phyloP scores from a whole-genome alignment of 2,888 invertebrate species.

The Epinotia bilunana region DNA sequence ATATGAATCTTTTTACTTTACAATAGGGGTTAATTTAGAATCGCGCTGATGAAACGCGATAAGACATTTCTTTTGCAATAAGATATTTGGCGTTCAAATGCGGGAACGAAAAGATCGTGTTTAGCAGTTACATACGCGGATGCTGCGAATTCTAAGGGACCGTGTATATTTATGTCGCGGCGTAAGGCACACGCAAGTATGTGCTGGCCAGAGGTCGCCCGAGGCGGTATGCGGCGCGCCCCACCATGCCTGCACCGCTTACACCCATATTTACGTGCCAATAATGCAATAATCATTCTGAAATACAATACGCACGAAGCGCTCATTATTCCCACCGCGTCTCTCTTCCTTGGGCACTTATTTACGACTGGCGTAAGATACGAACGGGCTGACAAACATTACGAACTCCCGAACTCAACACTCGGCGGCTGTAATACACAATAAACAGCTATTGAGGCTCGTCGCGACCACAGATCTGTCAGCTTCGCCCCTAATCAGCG shows the following conservation, averaged over 20 bases:
- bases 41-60: conserved; percentile 51
- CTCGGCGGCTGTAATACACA: conserved; percentile 57
- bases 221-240: conserved; percentile 36
- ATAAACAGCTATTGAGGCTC: conserved; percentile 56
- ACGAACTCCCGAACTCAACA: conserved; percentile 53
- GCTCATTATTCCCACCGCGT: neutral
- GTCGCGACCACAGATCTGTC: conserved; percentile 71
- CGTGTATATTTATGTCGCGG: conserved; percentile 37
- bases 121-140: conserved; percentile 51
- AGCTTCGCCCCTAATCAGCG: conserved; percentile 67
- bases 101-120: conserved; percentile 56
- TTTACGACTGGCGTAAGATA: conserved; percentile 21
- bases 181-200: conserved; percentile 40
- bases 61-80: conserved; percentile 58
- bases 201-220: conserved; percentile 41
- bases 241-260: conserved; percentile 5
- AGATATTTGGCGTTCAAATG: conserved; percentile 58
- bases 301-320: conserved; percentile 21
- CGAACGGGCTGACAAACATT: conserved; percentile 26
- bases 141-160: conserved; percentile 43
- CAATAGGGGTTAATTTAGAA: conserved; percentile 55
- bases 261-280: conserved; percentile 20
- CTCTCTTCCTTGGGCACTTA: conserved; percentile 26
- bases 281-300: conserved; percentile 27
- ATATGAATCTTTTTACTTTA: conserved; percentile 52